A percentile compares a stretch with the other conserved stretches of the same genome.
Conservation (phyloP, 2,797 vertebrate species). For the Mormyrus proboscirostris region DNA sequence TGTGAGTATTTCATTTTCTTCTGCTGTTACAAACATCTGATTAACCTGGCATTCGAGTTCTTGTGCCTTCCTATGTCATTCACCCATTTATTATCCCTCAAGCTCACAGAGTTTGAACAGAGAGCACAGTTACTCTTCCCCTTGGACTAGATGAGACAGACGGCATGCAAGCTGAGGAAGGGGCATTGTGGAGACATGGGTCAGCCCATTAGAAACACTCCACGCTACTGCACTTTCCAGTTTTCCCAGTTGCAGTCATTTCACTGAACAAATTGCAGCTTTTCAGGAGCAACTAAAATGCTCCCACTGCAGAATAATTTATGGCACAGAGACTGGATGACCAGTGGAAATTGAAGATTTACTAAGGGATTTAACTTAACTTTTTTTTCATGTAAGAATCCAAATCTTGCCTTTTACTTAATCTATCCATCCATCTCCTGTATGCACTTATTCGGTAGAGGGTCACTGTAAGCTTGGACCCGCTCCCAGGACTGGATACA, state of each 20-base stretch:
- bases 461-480: background rate
- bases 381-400: constrained; percentile 4
- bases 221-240: background rate
- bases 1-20: background rate
- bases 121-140: background rate
- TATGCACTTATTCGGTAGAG: background rate
- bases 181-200: background rate
- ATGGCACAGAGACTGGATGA: background rate
- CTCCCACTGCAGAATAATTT: background rate
- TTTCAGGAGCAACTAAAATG: background rate
- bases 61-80: background rate
- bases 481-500: background rate
- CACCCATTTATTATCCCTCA: background rate
- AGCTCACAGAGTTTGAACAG: background rate
- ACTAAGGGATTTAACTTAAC: background rate
- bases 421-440: background rate
- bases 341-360: background rate
- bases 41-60: background rate
- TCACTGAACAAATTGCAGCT: background rate
- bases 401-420: background rate
- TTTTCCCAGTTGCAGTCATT: background rate
- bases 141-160: background rate
- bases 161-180: background rate
- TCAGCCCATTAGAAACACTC: background rate
- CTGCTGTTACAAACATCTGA: background rate